Percentiles rank a stretch among this genome's conserved stretches.
Evolutionary conservation across 2,888 invertebrate genomes (phyloP).

Genomic region (Nephrotoma guestfalica): DNA sequence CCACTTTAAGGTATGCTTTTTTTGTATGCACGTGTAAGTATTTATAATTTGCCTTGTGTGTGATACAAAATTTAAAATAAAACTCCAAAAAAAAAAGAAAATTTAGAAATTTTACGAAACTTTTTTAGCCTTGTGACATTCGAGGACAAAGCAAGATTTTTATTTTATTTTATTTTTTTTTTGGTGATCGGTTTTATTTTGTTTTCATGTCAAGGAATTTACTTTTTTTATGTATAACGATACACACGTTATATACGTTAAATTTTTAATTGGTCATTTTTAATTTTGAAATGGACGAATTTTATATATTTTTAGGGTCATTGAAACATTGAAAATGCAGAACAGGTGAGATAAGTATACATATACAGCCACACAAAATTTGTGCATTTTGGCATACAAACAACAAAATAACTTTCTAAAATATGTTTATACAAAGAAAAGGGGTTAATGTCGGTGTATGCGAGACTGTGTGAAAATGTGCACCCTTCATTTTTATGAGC

Average conservation of each 20-base stretch:
- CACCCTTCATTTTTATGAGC: not conserved
- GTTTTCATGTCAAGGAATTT: constrained; percentile 4
- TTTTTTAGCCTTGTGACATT: not conserved
- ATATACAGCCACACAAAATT: not conserved
- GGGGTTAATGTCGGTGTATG: not conserved
- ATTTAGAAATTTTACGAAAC: not conserved
- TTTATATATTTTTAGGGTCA: constrained; percentile 2
- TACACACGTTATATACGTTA: not conserved
- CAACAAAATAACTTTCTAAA: not conserved
- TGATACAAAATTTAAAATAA: not conserved
- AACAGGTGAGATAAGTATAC: not conserved
- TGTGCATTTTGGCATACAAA: not conserved
- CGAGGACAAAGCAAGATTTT: constrained; percentile 2
- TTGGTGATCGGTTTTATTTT: constrained; percentile 1
- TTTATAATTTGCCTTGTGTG: not conserved
- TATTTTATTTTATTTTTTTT: not conserved
- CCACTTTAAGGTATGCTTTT: not conserved
- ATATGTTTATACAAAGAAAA: not conserved
- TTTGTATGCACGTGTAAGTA: not conserved
- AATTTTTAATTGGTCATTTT: not conserved
- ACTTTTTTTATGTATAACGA: not conserved
- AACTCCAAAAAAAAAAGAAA: not conserved
- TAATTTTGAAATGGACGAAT: constrained; percentile 1
- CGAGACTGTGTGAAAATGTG: not conserved
- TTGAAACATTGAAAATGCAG: constrained; percentile 4